These are phyloP conservation scores for Dendrophyllia cribrosa DNA, from an alignment of 64 coral and sea anemone genomes.

Conservation along the genomic window DNA sequence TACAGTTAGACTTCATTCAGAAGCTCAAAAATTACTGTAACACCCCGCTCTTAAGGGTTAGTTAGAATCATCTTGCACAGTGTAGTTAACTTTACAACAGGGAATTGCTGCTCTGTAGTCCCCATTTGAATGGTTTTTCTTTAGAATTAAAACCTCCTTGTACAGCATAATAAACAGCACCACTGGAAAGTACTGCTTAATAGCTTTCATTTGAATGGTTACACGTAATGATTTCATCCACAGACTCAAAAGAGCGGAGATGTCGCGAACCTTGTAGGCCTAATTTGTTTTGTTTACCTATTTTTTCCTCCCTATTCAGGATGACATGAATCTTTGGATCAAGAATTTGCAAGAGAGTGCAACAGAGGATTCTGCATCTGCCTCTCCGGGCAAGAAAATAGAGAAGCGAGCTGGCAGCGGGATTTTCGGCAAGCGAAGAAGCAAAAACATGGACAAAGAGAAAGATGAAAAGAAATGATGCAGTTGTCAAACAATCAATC, in stretches of 20 bases:
- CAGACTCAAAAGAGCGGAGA: no score
- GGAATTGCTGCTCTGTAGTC: no score
- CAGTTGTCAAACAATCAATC: neutral
- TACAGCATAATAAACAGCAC: no score
- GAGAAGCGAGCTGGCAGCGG: constrained; percentile 63
- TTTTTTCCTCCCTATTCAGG: constrained; percentile 29
- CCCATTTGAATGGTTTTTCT: no score
- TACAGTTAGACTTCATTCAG: neutral
- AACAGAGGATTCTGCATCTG: neutral
- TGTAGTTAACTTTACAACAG: neutral
- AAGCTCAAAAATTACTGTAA: neutral
- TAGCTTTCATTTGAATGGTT: no score
- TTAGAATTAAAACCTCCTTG: no score
- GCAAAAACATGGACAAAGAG: constrained; percentile 89
- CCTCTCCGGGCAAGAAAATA: constrained; percentile 78
- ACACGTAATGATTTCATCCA: no score
- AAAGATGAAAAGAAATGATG: constrained; percentile 43
- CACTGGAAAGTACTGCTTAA: no score
- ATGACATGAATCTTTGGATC: constrained; percentile 90
- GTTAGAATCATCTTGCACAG: neutral
- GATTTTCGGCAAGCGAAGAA: constrained; percentile 85
- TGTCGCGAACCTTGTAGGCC: no score
- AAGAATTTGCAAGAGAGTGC: constrained; percentile 72
- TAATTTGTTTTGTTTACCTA: no score
- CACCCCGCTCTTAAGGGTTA: no score